Conservation (phyloP, 1,140 invertebrate species). For the Manduca sexta region DNA sequence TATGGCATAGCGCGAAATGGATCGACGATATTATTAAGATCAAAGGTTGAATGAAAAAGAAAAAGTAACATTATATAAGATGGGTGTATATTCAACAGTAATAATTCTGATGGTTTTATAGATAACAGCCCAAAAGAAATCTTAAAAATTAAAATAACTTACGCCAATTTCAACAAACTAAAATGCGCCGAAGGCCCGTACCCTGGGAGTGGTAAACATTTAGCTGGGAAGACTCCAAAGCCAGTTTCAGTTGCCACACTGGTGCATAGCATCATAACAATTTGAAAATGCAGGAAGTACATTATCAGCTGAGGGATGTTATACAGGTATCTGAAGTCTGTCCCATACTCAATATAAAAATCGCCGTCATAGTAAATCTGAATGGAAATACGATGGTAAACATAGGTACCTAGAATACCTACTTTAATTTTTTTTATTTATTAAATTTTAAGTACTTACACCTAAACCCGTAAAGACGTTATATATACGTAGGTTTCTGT, state of each 20-base stretch:
- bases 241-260: constrained; percentile 49
- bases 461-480: too few species aligned
- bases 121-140: too few species aligned
- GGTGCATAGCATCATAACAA: constrained; percentile 42
- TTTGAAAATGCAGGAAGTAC: constrained; percentile 40
- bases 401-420: too few species aligned
- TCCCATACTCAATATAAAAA: constrained; percentile 39
- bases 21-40: too few species aligned
- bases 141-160: constrained; percentile 15
- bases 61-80: too few species aligned
- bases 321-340: constrained; percentile 50
- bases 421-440: too few species aligned
- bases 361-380: constrained; percentile 39
- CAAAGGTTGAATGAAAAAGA: too few species aligned
- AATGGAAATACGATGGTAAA: neutral
- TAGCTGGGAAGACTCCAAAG: constrained; percentile 52
- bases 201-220: constrained; percentile 39
- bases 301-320: constrained; percentile 50
- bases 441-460: too few species aligned
- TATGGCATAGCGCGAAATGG: too few species aligned
- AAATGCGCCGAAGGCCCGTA: constrained; percentile 34
- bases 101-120: too few species aligned
- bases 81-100: too few species aligned
- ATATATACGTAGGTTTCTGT: too few species aligned
- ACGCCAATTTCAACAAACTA: constrained; percentile 41